These are phyloP conservation scores for Pteromalus puparum DNA, from an alignment of 1,140 invertebrate genomes.

Conservation along the genomic window DNA sequence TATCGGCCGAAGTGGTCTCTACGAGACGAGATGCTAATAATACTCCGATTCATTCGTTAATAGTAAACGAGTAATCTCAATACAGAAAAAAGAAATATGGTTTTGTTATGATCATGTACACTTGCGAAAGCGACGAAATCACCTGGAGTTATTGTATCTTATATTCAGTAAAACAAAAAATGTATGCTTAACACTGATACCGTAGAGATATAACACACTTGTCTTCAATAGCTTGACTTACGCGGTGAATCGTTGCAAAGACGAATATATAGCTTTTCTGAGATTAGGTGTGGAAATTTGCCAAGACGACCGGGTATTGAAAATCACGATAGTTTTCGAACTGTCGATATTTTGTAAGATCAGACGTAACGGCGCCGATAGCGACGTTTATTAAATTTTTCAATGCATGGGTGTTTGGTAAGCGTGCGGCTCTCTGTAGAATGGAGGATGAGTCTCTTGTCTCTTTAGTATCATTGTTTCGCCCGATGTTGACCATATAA, in stretches of 20 bases:
- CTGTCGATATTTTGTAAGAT: conserved; percentile 39
- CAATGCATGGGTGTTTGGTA: conserved; percentile 31
- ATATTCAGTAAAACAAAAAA: conserved; percentile 44
- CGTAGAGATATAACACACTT: conserved; percentile 40
- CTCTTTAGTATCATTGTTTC: conserved; percentile 48
- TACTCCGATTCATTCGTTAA: conserved; percentile 59
- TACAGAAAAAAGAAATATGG: conserved; percentile 51
- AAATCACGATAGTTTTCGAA: conserved; percentile 30
- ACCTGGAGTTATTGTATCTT: conserved; percentile 38
- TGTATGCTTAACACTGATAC: conserved; percentile 50
- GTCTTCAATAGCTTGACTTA: conserved; percentile 34
- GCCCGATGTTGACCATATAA: conserved; percentile 45
- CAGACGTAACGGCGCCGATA: background rate
- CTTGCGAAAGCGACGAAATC: conserved; percentile 33
- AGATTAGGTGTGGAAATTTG: conserved; percentile 30
- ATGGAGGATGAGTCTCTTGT: conserved; percentile 37
- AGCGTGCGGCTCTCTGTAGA: conserved; percentile 37
- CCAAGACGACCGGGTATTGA: conserved; percentile 16
- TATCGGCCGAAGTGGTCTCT: conserved; percentile 98
- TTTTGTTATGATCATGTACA: conserved; percentile 49
- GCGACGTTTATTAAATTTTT: conserved; percentile 26
- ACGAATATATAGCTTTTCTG: conserved; percentile 35
- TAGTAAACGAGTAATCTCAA: conserved; percentile 65
- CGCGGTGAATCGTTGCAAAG: background rate
- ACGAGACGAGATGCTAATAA: conserved; percentile 97